These are phyloP conservation scores for Myocastor coypus DNA, from an alignment of 2,113 vertebrate species.

Conservation along the genomic window DNA sequence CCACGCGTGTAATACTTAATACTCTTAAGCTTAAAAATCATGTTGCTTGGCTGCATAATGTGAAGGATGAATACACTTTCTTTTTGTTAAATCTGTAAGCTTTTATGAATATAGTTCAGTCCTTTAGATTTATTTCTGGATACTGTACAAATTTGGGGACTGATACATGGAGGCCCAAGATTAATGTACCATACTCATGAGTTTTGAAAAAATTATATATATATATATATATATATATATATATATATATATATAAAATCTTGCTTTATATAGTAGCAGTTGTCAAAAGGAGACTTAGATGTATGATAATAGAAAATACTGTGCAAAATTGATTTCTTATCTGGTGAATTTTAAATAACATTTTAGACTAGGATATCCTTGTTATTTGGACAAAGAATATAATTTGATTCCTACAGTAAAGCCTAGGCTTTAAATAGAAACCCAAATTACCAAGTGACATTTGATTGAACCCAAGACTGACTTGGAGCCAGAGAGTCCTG, in stretches of 20 bases:
- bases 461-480: constrained; percentile 44
- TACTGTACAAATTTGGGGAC: not conserved
- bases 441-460: constrained; percentile 13
- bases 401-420: constrained; percentile 28
- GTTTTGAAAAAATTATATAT: not conserved
- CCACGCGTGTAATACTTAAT: not conserved
- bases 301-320: not conserved
- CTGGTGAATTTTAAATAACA: constrained; percentile 54
- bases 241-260: not conserved
- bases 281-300: not conserved
- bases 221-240: not conserved
- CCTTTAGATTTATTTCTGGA: not conserved
- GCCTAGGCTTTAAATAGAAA: constrained; percentile 44
- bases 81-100: not conserved
- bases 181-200: not conserved
- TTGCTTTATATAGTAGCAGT: not conserved
- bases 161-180: not conserved
- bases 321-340: constrained; percentile 55
- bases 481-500: not conserved
- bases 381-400: constrained; percentile 15
- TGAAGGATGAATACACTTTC: not conserved
- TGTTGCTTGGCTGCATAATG: not conserved
- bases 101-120: not conserved
- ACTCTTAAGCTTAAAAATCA: not conserved
- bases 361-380: not conserved